A percentile compares a stretch with the other conserved stretches of the same genome.
Evolutionary conservation across 2,113 vertebrate genomes (phyloP).

Genomic region (Vombatus ursinus): DNA sequence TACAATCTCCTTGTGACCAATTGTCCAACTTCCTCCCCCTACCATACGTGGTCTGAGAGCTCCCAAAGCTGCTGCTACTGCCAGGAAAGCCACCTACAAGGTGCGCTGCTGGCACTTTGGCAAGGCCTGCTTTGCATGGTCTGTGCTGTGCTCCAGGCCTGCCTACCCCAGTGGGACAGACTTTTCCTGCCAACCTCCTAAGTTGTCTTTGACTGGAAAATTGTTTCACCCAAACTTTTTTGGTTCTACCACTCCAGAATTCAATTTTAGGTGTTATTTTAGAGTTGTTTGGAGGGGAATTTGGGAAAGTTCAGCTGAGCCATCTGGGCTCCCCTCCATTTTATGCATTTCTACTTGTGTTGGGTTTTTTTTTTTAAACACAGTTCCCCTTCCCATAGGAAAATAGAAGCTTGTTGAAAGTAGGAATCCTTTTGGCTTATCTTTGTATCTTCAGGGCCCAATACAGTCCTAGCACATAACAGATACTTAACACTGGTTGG

Average conservation of each 20-base stretch:
- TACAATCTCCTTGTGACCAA: not conserved
- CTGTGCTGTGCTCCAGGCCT: not conserved
- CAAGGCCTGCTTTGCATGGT: not conserved
- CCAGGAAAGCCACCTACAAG: not conserved
- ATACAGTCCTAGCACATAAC: not conserved
- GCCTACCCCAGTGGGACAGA: not conserved
- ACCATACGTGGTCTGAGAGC: not conserved
- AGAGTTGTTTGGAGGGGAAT: not conserved
- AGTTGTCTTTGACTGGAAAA: not conserved
- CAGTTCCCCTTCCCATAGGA: not conserved
- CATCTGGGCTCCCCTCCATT: not conserved
- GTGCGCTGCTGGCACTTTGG: not conserved
- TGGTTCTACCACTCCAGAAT: not conserved
- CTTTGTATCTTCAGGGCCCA: not conserved
- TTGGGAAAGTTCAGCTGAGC: not conserved
- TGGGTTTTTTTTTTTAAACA: not conserved
- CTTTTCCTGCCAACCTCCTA: not conserved
- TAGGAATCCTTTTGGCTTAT: not conserved
- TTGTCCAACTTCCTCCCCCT: no score
- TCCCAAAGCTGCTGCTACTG: not conserved
- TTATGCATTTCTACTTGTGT: not conserved
- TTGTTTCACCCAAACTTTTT: not conserved
- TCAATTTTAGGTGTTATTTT: not conserved
- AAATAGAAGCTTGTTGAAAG: not conserved
- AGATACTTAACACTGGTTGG: not conserved